A percentile compares a stretch with the other conserved stretches of the same genome.
Evolutionary conservation across 2,797 vertebrate genomes (phyloP).

Genomic region (Pygocentrus nattereri): DNA sequence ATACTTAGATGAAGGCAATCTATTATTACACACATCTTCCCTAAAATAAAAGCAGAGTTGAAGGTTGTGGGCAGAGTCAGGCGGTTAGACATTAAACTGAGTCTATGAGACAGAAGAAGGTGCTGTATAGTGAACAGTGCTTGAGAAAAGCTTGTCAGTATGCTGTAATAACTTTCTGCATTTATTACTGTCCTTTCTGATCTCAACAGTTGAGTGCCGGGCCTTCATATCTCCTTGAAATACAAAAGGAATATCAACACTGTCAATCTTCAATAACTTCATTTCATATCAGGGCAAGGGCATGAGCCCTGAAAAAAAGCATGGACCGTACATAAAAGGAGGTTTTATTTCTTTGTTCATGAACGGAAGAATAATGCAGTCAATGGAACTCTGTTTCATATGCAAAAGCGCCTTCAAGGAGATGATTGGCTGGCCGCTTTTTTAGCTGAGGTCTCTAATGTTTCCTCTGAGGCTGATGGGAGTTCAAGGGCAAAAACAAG

Average conservation of each 20-base stretch:
- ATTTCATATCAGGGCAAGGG: slow-evolving; percentile 72
- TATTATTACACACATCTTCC: background rate
- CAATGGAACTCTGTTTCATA: slow-evolving; percentile 68
- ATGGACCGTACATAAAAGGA: slow-evolving; percentile 45
- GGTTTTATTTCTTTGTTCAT: slow-evolving; percentile 58
- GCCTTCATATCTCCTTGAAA: slow-evolving; percentile 74
- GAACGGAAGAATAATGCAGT: slow-evolving; percentile 67
- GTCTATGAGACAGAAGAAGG: background rate
- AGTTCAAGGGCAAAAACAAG: slow-evolving; percentile 71
- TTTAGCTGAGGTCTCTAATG: slow-evolving; percentile 66
- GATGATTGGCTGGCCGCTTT: slow-evolving; percentile 72
- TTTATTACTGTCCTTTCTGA: slow-evolving; percentile 48
- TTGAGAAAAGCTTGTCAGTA: slow-evolving; percentile 32
- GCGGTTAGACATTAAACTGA: background rate
- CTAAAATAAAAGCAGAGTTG: background rate
- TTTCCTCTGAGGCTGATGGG: slow-evolving; percentile 59
- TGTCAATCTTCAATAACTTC: slow-evolving; percentile 72
- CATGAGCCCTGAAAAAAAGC: slow-evolving; percentile 37
- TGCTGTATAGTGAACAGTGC: background rate
- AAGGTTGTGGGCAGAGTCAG: background rate
- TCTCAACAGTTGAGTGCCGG: slow-evolving; percentile 18
- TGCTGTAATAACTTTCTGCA: slow-evolving; percentile 48
- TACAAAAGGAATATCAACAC: slow-evolving; percentile 70
- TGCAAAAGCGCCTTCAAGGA: slow-evolving; percentile 56
- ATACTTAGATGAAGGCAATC: background rate